Conservation (phyloP, 2,797 vertebrate species). For the Phrynocephalus forsythii region DNA sequence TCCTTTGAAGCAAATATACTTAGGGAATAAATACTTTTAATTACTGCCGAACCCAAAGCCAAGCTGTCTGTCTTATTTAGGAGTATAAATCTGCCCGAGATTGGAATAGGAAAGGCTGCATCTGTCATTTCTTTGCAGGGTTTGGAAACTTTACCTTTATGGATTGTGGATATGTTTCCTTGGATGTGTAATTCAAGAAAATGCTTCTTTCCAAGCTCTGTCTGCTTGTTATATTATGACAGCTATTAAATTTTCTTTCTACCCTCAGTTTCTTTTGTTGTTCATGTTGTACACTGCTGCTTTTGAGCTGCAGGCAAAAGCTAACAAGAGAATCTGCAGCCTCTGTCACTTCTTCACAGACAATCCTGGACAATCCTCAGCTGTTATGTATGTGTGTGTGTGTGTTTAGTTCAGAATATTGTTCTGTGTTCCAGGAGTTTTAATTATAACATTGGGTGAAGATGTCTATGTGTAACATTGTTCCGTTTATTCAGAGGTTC, state of each 20-base stretch:
- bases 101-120: neutral
- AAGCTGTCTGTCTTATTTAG: neutral
- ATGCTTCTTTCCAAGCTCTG: no score
- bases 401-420: neutral
- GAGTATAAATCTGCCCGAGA: no score
- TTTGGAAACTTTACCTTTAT: no score
- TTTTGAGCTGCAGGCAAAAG: neutral
- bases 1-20: neutral
- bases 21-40: neutral
- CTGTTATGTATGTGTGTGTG: neutral
- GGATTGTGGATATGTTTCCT: no score
- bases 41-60: neutral
- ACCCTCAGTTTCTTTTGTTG: neutral
- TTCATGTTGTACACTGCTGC: neutral
- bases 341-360: neutral
- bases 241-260: neutral
- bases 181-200: no score
- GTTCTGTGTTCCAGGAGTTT: neutral
- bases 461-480: neutral
- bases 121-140: neutral
- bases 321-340: neutral
- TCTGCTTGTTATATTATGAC: neutral
- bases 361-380: neutral
- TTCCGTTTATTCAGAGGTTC: neutral
- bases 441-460: neutral